phyloP scores from a whole-genome alignment of 2,797 vertebrate species.

The Luscinia luscinia region DNA sequence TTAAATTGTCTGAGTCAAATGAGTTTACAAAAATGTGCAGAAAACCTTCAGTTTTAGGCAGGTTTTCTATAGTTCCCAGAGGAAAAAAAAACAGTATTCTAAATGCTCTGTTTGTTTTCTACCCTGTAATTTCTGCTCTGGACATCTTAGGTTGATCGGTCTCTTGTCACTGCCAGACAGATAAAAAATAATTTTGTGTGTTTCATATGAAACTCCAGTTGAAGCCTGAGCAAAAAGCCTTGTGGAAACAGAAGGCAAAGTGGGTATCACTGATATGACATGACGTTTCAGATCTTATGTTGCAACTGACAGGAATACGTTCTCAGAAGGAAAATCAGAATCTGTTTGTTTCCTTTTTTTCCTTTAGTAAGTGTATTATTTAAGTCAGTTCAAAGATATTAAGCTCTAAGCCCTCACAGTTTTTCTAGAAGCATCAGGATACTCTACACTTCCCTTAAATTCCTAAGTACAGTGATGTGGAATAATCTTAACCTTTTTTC shows the following conservation, averaged over 20 bases:
- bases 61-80: neutral
- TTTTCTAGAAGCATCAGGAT: neutral
- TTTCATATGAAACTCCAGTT: neutral
- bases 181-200: neutral
- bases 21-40: neutral
- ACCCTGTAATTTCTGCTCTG: neutral
- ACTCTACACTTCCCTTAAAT: neutral
- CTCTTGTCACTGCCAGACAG: neutral
- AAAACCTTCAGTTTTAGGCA: neutral
- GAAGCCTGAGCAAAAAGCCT: neutral
- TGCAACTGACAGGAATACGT: neutral
- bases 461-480: neutral
- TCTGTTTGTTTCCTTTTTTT: neutral
- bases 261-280: neutral
- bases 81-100: conserved; percentile 2
- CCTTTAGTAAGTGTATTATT: neutral
- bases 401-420: neutral
- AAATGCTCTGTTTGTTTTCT: neutral
- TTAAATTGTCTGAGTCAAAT: neutral
- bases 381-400: neutral
- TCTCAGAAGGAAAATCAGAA: neutral
- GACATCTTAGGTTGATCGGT: neutral
- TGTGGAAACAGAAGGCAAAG: neutral
- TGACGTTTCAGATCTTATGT: neutral
- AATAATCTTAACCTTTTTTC: neutral